Evolutionary conservation across 2,113 vertebrate species (phyloP), one percentile per base, ranked within the genome.

Genomic region (Chaetops frenatus): DNA sequence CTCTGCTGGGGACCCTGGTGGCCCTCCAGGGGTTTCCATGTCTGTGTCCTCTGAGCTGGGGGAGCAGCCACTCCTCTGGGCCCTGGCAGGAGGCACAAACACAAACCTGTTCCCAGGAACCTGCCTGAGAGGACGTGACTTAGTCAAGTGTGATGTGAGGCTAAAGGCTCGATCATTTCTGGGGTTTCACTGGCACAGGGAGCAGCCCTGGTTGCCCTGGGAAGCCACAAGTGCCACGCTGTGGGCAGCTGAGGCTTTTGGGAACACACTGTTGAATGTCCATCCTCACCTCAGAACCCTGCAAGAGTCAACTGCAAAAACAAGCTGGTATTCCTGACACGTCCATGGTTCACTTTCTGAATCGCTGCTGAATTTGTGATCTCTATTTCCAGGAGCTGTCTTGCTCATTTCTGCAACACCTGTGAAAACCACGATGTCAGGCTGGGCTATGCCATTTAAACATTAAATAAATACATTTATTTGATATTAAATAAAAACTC

Each of bases 191-290:
- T 8, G 8, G 33, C 67, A 51, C 16, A 17, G 36, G 38, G 54
- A 83, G 6, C n/a, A 40, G 16, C 40, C 12, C 33, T 11, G 29
- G 16, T 38, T 57, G 42, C 38, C 78, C 4, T 3, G 50, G 57
- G 83, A 95, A 81, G 48, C 56, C 33, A 18, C 25, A 42, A 33
- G 45, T 50, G 25, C 36, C 92, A 33, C 33, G 1, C 22, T 28
- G 18, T 6, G 21, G 31, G 35, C 62, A 73, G 23, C 65, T 15
- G 69, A 47, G 53, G 20, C 5, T 40, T 62, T 76, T 19, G 50
- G 21, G n/a, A 18, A 40, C 8, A 0, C 0, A 0, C 9, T 64
- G 7, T 9, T 57, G 35, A 5, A 18, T 16, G 2, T 28, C 38
- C 24, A 12, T 18, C 40, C 56, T 56, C 86, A 13, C 66, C 67